phyloP scores from a whole-genome alignment of 2,113 vertebrate genomes.

The Panthera leo region DNA sequence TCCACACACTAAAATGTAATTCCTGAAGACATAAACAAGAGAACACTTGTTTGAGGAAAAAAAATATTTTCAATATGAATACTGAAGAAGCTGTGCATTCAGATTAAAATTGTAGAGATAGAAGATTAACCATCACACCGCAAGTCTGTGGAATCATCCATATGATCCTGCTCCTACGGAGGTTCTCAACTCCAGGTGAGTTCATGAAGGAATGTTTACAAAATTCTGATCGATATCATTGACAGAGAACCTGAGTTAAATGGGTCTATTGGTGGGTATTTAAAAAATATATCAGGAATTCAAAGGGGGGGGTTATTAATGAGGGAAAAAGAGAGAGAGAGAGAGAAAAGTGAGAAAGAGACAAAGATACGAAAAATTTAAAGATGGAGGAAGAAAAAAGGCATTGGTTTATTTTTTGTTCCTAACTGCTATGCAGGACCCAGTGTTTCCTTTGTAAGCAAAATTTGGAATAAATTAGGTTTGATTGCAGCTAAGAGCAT shows the following conservation, averaged over 20 bases:
- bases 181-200: background rate
- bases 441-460: constrained; percentile 50
- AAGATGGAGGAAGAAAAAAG: background rate
- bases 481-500: constrained; percentile 57
- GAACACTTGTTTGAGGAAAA: background rate
- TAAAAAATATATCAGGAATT: constrained; percentile 2
- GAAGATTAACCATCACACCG: background rate
- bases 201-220: background rate
- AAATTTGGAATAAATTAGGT: constrained; percentile 68
- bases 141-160: background rate
- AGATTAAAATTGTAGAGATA: background rate
- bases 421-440: constrained; percentile 7
- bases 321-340: background rate
- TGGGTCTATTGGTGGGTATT: background rate
- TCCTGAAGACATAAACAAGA: constrained; percentile 19
- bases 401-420: constrained; percentile 27
- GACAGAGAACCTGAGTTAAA: background rate
- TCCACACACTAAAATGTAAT: background rate
- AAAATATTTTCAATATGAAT: background rate
- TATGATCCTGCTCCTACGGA: too few relatives aligned
- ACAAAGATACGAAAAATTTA: background rate
- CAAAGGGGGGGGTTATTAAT: background rate
- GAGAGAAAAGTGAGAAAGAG: background rate
- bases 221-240: background rate
- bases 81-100: background rate